Percentiles rank a stretch among this genome's conserved stretches.
Evolutionary conservation across 2,888 invertebrate genomes (phyloP).

Genomic region (Dolichopus griseipennis): DNA sequence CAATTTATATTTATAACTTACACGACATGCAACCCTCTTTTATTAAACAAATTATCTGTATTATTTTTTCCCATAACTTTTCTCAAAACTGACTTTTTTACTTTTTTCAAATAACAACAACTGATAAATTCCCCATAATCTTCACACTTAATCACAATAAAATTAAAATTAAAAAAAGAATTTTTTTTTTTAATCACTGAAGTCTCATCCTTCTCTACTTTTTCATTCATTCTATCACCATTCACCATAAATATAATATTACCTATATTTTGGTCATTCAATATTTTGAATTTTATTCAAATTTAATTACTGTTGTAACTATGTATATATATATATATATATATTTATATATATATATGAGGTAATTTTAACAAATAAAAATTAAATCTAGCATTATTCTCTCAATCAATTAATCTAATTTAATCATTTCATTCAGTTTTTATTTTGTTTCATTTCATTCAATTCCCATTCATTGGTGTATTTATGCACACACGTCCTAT

Average conservation of each 20-base stretch:
- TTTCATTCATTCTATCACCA: not conserved
- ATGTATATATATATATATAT: too few species aligned
- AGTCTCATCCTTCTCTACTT: not conserved
- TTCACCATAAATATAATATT: not conserved
- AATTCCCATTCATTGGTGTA: too few species aligned
- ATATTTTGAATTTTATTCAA: not conserved
- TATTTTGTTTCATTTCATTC: too few species aligned
- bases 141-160: not conserved
- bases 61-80: too few species aligned
- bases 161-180: too few species aligned
- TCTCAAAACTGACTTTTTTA: too few species aligned
- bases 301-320: not conserved
- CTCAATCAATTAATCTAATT: constrained; percentile 6
- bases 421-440: constrained; percentile 1
- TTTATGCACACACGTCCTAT: not conserved
- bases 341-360: too few species aligned
- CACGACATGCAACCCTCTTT: too few species aligned
- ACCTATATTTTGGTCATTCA: not conserved
- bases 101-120: too few species aligned
- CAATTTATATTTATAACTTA: too few species aligned
- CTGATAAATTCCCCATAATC: not conserved
- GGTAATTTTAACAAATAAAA: not conserved
- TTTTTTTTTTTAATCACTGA: too few species aligned
- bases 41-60: too few species aligned
- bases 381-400: not conserved